Percentiles rank a stretch among this genome's conserved stretches.
phyloP scores from a whole-genome alignment of 1,140 invertebrate genomes.

The Dendroctonus ponderosae region DNA sequence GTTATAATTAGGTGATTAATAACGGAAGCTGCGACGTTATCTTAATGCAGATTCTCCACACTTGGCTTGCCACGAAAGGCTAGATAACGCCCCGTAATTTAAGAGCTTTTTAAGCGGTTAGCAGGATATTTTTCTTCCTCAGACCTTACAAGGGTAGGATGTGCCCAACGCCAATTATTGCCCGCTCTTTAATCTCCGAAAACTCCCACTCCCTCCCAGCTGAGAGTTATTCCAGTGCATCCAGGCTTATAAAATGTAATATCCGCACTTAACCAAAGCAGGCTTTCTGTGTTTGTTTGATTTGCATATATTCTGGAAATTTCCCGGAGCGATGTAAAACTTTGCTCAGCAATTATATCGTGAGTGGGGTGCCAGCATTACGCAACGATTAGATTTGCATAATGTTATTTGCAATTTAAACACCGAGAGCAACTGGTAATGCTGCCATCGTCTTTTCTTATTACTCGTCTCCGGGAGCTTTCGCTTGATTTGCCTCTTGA shows the following conservation, averaged over 20 bases:
- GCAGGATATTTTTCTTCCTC: constrained; percentile 11
- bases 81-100: constrained; percentile 33
- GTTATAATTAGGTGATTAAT: constrained; percentile 45
- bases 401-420: constrained; percentile 33
- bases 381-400: constrained; percentile 33
- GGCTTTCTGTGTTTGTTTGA: constrained; percentile 26
- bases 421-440: constrained; percentile 26
- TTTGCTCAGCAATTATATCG: constrained; percentile 32
- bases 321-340: constrained; percentile 31
- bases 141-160: neutral
- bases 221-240: constrained; percentile 21
- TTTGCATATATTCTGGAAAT: constrained; percentile 33
- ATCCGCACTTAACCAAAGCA: constrained; percentile 30
- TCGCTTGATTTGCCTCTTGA: too few species aligned
- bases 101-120: constrained; percentile 25
- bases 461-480: too few species aligned
- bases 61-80: constrained; percentile 33
- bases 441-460: neutral
- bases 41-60: constrained; percentile 36
- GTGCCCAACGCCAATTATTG: too few species aligned
- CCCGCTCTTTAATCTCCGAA: constrained; percentile 5
- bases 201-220: constrained; percentile 1
- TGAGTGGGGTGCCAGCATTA: constrained; percentile 29
- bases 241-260: constrained; percentile 30
- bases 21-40: constrained; percentile 40